These are phyloP conservation scores for Oreochromis mossambicus DNA, from an alignment of 2,797 vertebrate species.

Conservation along the genomic window DNA sequence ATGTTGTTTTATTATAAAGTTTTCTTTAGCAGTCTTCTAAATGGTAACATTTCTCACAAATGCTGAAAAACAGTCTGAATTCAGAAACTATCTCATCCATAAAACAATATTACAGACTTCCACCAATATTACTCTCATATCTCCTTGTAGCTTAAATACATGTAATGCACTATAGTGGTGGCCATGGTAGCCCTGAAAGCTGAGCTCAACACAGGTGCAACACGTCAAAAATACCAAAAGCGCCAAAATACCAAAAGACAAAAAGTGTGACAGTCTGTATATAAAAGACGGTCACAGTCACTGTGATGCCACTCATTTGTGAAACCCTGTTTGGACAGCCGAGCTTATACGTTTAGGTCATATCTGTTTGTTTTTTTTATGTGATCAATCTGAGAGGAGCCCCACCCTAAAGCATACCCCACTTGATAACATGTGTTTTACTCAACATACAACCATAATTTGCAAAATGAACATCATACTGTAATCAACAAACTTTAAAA, in stretches of 20 bases:
- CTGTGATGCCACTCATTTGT: not conserved
- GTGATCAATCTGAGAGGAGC: not conserved
- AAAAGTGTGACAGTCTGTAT: not conserved
- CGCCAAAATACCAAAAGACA: too few species aligned
- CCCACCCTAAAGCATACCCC: not conserved
- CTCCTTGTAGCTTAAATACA: not conserved
- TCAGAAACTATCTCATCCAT: not conserved
- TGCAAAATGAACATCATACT: not conserved
- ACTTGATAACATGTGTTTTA: not conserved
- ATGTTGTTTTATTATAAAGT: not conserved
- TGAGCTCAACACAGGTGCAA: not conserved
- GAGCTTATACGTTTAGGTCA: not conserved
- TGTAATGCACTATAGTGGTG: not conserved
- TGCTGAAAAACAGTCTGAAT: rapidly evolving
- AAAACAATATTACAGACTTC: not conserved
- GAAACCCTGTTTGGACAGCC: not conserved
- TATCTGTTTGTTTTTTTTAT: not conserved
- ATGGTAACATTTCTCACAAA: not conserved
- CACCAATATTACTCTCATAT: not conserved
- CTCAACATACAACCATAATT: not conserved
- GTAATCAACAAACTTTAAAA: not conserved
- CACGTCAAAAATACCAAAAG: not conserved
- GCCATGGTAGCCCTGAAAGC: rapidly evolving
- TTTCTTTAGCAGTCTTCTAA: not conserved
- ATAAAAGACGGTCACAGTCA: not conserved